Evolutionary conservation across 2,888 invertebrate genomes (phyloP).

Genomic region (Trichacis sp.): DNA sequence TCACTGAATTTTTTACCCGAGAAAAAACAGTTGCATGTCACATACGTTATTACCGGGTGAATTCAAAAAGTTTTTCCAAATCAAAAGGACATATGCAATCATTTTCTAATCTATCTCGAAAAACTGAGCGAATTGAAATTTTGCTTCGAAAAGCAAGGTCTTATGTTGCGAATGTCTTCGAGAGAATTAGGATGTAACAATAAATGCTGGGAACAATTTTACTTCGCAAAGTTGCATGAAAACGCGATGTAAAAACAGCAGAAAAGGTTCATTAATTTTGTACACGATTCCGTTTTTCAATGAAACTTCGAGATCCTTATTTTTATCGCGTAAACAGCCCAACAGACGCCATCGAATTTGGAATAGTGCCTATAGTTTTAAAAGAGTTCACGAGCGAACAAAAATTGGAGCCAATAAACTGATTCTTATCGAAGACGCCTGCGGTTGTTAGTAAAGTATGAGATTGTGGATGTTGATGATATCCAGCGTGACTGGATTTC

Average conservation of each 20-base stretch:
- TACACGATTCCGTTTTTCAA: too few species aligned
- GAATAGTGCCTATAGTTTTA: background rate
- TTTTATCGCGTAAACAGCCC: too few species aligned
- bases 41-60: background rate
- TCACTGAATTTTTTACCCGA: too few species aligned
- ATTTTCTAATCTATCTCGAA: background rate
- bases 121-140: background rate
- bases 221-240: background rate
- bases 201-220: too few species aligned
- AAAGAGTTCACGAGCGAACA: background rate
- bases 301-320: background rate
- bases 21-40: too few species aligned
- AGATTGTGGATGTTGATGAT: background rate
- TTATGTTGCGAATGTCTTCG: background rate
- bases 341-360: background rate
- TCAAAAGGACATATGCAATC: background rate
- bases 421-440: constrained; percentile 17
- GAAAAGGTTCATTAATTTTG: too few species aligned
- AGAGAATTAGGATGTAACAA: background rate
- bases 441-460: constrained; percentile 5
- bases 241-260: background rate
- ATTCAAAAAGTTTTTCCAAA: background rate
- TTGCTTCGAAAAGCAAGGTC: background rate
- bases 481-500: constrained; percentile 5
- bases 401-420: constrained; percentile 11